Conservation (phyloP, 2,797 vertebrate species). For the Luscinia megarhynchos region DNA sequence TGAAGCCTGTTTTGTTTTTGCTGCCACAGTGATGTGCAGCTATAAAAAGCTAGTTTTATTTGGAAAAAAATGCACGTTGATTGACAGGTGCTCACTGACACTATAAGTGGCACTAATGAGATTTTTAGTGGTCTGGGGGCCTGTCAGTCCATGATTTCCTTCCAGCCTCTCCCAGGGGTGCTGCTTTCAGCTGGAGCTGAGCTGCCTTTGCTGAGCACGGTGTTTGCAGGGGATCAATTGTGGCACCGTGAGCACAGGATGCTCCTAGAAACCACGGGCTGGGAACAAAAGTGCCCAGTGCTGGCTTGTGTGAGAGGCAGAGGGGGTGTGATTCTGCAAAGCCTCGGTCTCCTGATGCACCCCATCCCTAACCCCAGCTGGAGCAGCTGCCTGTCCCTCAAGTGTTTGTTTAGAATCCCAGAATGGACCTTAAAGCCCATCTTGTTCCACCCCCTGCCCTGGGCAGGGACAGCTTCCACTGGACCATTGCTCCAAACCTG, state of each 20-base stretch:
- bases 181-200: not conserved
- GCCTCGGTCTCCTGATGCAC: rapidly evolving
- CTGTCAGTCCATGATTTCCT: rapidly evolving
- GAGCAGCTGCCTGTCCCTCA: rapidly evolving
- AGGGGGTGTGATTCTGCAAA: not conserved
- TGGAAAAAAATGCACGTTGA: not conserved
- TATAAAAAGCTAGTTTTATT: not conserved
- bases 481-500: not conserved
- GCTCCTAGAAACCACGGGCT: not conserved
- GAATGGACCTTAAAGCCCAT: not conserved
- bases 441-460: not conserved
- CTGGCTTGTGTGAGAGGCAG: not conserved
- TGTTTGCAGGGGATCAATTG: not conserved
- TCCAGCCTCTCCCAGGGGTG: too few species aligned
- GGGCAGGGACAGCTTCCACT: not conserved
- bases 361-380: too few species aligned
- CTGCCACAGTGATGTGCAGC: rapidly evolving
- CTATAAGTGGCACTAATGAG: not conserved
- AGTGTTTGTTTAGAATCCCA: rapidly evolving
- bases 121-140: not conserved
- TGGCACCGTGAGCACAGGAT: not conserved
- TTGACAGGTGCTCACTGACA: rapidly evolving
- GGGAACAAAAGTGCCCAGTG: not conserved
- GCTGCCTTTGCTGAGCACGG: not conserved
- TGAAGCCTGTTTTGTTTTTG: not conserved